phyloP scores from a whole-genome alignment of 2,888 invertebrate genomes.

The Catocala nupta region DNA sequence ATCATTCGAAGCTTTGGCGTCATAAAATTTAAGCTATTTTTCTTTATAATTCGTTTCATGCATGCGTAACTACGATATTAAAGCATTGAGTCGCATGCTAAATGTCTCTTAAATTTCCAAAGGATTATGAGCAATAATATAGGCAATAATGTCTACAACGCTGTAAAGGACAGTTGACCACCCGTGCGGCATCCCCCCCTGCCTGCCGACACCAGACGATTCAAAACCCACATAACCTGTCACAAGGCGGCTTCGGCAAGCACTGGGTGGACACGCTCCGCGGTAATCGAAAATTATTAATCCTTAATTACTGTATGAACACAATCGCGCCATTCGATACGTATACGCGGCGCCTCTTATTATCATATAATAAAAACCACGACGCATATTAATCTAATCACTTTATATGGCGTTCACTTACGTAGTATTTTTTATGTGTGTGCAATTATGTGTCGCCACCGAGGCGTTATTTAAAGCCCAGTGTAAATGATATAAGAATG shows the following conservation, averaged over 20 bases:
- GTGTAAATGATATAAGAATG: constrained; percentile 58
- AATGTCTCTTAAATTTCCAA: constrained; percentile 39
- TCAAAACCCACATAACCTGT: constrained; percentile 76
- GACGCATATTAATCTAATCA: constrained; percentile 44
- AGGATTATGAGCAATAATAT: constrained; percentile 55
- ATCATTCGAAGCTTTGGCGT: constrained; percentile 15
- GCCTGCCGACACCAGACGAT: constrained; percentile 53
- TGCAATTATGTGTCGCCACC: constrained; percentile 50
- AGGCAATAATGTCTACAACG: constrained; percentile 47
- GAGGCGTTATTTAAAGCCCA: constrained; percentile 53
- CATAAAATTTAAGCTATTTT: neutral
- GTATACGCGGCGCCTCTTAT: constrained; percentile 42
- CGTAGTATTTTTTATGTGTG: constrained; percentile 28
- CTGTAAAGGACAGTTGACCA: constrained; percentile 69
- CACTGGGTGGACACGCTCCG: constrained; percentile 66
- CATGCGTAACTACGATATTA: constrained; percentile 18
- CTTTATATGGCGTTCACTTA: constrained; percentile 38
- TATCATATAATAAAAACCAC: constrained; percentile 49
- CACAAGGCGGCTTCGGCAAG: constrained; percentile 58
- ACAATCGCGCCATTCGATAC: constrained; percentile 50
- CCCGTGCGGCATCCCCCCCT: constrained; percentile 60
- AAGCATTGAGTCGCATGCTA: constrained; percentile 23
- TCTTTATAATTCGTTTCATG: constrained; percentile 8
- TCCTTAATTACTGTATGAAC: constrained; percentile 69
- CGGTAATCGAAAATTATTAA: constrained; percentile 80